Percentiles rank a stretch among this genome's conserved stretches.
phyloP scores from a whole-genome alignment of 1,140 invertebrate genomes.

The Akabosia matsudoensis region DNA sequence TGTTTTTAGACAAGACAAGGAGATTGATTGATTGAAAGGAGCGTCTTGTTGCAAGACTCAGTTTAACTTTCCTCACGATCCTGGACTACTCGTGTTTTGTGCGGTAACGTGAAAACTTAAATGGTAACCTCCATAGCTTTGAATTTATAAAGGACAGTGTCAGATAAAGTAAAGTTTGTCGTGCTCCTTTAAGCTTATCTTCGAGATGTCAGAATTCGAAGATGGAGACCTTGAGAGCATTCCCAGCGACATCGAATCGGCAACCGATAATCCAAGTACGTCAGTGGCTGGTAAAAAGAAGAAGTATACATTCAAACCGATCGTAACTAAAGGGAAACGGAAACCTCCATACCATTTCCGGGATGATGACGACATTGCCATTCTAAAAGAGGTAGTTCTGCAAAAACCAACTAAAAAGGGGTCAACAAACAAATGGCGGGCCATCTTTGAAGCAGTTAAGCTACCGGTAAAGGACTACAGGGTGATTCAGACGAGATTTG shows the following conservation, averaged over 20 bases:
- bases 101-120: no score
- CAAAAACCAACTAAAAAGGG: not conserved
- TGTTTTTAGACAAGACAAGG: no score
- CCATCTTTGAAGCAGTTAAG: not conserved
- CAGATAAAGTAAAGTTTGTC: no score
- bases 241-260: not conserved
- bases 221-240: not conserved
- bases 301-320: not conserved
- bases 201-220: not conserved
- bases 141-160: no score
- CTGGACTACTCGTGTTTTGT: no score
- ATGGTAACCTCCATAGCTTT: no score
- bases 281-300: no score
- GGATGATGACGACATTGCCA: not conserved
- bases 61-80: no score
- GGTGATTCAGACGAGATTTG: no score
- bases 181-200: not conserved
- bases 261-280: not conserved
- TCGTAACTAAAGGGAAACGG: not conserved
- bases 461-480: not conserved
- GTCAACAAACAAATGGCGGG: not conserved
- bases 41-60: no score
- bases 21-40: no score
- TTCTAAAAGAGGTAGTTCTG: not conserved
- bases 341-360: not conserved